Conservation (phyloP, 2,113 vertebrate species). For the Columba livia region DNA sequence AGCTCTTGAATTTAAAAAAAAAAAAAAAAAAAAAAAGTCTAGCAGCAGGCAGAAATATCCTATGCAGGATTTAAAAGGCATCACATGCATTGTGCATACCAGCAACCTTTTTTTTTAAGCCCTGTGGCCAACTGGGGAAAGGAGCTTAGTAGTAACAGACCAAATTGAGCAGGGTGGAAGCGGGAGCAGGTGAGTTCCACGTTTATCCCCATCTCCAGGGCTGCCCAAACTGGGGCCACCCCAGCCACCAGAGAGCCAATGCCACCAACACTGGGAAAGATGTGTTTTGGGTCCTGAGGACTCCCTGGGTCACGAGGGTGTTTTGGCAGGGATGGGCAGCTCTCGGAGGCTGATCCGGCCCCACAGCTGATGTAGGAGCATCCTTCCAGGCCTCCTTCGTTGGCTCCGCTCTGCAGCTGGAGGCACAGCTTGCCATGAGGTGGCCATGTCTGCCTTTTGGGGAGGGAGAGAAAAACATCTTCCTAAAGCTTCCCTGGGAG, state of each 20-base stretch:
- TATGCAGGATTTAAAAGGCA: background rate
- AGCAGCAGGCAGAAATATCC: background rate
- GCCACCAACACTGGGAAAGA: too few relatives aligned
- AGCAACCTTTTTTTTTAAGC: background rate
- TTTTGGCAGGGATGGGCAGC: background rate
- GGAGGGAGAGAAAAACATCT: background rate
- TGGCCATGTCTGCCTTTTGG: background rate
- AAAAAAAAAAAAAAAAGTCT: background rate
- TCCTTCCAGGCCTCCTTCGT: background rate
- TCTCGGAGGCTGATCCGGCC: background rate
- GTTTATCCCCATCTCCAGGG: background rate
- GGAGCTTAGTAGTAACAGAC: background rate
- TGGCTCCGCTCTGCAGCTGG: background rate
- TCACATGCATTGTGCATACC: background rate
- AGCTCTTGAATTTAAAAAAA: background rate
- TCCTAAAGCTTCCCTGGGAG: background rate
- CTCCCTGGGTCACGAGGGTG: background rate
- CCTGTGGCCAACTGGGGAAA: background rate
- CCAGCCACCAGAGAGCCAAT: rapidly evolving
- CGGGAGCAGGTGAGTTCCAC: background rate
- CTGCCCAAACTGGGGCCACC: background rate
- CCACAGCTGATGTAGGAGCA: background rate
- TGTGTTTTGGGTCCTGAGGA: background rate
- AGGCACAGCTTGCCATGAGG: background rate
- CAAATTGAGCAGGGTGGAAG: background rate